phyloP scores from a whole-genome alignment of 2,888 invertebrate species.

The Heliconius hortense region DNA sequence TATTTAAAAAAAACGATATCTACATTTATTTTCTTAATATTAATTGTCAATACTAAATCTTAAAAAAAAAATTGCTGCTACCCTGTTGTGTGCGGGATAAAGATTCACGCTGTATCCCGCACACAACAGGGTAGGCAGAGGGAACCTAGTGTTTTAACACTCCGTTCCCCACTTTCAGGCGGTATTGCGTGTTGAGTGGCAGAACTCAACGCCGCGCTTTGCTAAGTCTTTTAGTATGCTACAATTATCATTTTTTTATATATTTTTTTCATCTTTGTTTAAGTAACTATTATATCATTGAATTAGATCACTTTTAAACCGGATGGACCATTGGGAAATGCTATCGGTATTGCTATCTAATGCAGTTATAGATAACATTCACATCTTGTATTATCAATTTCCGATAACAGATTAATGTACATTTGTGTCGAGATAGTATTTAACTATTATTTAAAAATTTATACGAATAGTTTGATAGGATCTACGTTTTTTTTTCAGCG shows the following conservation, averaged over 20 bases:
- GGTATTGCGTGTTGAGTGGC: no score
- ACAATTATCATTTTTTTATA: no score
- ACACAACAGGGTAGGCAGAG: no score
- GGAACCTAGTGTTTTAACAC: no score
- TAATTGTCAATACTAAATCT: no score
- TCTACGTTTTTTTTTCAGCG: neutral
- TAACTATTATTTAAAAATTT: neutral
- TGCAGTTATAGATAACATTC: slow-evolving; percentile 9
- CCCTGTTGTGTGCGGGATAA: no score
- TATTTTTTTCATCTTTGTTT: neutral
- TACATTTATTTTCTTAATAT: neutral
- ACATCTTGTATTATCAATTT: slow-evolving; percentile 8
- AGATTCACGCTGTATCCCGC: no score
- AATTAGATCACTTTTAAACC: neutral
- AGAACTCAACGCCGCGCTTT: no score
- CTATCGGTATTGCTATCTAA: neutral
- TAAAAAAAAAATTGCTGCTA: no score
- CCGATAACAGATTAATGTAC: slow-evolving; percentile 9
- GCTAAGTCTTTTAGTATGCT: no score
- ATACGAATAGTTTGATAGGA: neutral
- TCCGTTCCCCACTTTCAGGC: no score
- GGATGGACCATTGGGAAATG: neutral
- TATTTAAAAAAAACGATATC: neutral
- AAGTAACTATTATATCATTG: neutral
- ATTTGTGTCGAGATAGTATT: neutral